Evolutionary conservation across 53 echinoderm and acorn worm species (phyloP), one percentile per base, ranked within the genome.

Genomic region (Luidia sarsii): DNA sequence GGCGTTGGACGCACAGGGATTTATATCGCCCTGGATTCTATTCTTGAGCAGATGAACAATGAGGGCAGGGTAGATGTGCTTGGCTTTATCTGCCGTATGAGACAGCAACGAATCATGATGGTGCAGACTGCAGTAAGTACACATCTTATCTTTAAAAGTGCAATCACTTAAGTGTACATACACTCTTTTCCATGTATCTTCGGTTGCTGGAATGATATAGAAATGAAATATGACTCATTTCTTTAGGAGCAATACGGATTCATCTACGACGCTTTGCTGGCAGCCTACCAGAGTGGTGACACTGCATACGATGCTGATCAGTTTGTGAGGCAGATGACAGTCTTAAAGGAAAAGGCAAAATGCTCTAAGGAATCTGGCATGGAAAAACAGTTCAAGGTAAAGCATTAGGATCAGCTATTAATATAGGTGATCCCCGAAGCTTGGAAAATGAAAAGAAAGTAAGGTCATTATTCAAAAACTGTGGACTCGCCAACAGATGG

Each of bases 241-340:
- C 28, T 72, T 35, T 52, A 92, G 92, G 89, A 89, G 30, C 92
- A 92, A 51, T 92, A 92, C 28, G 45, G 60, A 56, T 92, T 92
- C 79, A 81, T 92, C 35, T 89, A 57, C 29, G 86, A 89, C 18
- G 89, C 89, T 1, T 22, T 92, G 55, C 64, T 92, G 10, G 89
- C 89, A n/a, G 46, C 86, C 49, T 86, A 74, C 30, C 38, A 77
- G n/a, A 82, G 56, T 56, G 89, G 79, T 22, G 57, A 79, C 34
- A 92, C 89, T 0, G 71, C 71, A 6, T 77, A 89, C 21, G 28
- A 65, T 15, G 50, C 39, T 11, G 41, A 18, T 16, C 51, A 57
- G 24, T 71, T 63, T 19, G 39, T 22, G 2, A 7, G 54, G 33
- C 41, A 68, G 32, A 24, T 82, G 39, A 66, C 32, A 0, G 68